A percentile compares a stretch with the other conserved stretches of the same genome.
These are phyloP conservation scores for Phaedon cochleariae DNA, from an alignment of 2,888 invertebrate species.

Conservation along the genomic window DNA sequence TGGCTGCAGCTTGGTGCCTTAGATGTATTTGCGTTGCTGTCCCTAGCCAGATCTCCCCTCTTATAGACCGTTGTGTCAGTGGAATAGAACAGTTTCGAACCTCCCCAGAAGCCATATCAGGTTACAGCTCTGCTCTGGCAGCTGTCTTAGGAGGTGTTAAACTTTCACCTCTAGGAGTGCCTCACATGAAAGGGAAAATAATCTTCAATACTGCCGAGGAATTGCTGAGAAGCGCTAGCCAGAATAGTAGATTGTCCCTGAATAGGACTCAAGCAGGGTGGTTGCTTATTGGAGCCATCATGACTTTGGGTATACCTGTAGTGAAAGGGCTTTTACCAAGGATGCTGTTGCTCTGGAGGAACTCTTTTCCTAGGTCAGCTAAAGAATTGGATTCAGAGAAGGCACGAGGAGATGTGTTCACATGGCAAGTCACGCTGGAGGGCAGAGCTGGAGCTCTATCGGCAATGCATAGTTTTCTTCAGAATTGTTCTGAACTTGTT, in stretches of 20 bases:
- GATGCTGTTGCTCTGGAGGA: slow-evolving; percentile 95
- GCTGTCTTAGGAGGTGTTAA: slow-evolving; percentile 92
- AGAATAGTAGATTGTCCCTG: slow-evolving; percentile 93
- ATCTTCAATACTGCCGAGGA: slow-evolving; percentile 98
- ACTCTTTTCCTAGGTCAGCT: slow-evolving; percentile 95
- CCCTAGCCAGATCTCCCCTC: slow-evolving; percentile 92
- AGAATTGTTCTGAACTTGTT: slow-evolving; percentile 89
- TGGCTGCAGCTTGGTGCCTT: slow-evolving; percentile 95
- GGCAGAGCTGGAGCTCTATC: slow-evolving; percentile 96
- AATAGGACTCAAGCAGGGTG: slow-evolving; percentile 97
- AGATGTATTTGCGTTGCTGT: slow-evolving; percentile 92
- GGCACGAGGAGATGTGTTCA: slow-evolving; percentile 94
- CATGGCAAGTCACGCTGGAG: slow-evolving; percentile 98
- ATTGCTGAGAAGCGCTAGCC: slow-evolving; percentile 92
- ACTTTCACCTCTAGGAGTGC: slow-evolving; percentile 91
- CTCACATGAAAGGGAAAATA: slow-evolving; percentile 96
- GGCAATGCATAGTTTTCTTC: slow-evolving; percentile 92
- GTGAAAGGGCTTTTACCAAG: slow-evolving; percentile 91
- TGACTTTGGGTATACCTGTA: slow-evolving; percentile 92
- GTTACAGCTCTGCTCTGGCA: slow-evolving; percentile 93
- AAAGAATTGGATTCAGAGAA: slow-evolving; percentile 98
- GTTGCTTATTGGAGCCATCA: slow-evolving; percentile 95
- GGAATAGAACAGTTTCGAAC: slow-evolving; percentile 89
- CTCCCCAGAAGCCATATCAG: slow-evolving; percentile 86
- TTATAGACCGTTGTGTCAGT: slow-evolving; percentile 89